Percentiles rank a stretch among this genome's conserved stretches.
phyloP scores from a whole-genome alignment of 2,797 vertebrate genomes.

The Coccyzus lansbergi region DNA sequence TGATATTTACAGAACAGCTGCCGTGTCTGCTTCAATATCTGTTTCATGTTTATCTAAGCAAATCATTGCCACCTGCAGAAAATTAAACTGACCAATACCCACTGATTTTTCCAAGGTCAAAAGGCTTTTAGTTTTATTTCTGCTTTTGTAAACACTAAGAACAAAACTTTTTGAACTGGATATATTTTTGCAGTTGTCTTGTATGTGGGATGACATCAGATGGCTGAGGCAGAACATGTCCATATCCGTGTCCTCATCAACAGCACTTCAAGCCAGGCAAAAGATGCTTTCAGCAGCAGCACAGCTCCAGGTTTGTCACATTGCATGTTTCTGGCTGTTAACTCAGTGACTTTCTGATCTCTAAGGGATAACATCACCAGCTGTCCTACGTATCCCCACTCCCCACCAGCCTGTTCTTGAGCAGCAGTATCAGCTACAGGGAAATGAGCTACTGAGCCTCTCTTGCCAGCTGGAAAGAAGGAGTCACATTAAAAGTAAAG shows the following conservation, averaged over 20 bases:
- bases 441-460: neutral
- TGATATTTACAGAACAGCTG: neutral
- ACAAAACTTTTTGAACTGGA: neutral
- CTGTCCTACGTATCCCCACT: neutral
- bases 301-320: conserved; percentile 89
- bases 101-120: neutral
- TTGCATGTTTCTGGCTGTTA: neutral
- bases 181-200: conserved; percentile 88
- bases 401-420: neutral
- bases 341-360: neutral
- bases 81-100: neutral
- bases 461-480: neutral
- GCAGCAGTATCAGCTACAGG: neutral
- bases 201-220: conserved; percentile 97
- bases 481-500: neutral
- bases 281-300: conserved; percentile 95
- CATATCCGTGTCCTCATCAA: conserved; percentile 91
- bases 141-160: neutral
- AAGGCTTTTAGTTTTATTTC: neutral
- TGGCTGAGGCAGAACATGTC: conserved; percentile 94
- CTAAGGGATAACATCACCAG: neutral
- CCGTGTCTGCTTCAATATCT: neutral
- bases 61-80: neutral
- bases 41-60: neutral
- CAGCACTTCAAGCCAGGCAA: conserved; percentile 90